phyloP scores from a whole-genome alignment of 2,113 vertebrate species.

The Catharus bicknelli region DNA sequence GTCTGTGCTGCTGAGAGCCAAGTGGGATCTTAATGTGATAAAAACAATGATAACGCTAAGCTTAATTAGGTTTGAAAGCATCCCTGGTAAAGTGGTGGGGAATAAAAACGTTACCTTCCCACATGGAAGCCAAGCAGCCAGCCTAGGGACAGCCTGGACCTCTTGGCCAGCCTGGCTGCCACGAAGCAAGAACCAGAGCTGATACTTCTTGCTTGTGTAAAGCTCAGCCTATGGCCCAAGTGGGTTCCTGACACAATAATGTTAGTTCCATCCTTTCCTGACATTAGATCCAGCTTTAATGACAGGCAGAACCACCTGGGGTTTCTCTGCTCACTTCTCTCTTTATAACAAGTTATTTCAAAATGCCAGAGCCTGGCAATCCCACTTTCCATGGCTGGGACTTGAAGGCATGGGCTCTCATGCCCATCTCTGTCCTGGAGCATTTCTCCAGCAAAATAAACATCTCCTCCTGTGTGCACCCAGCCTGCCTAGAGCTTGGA shows the following conservation, averaged over 20 bases:
- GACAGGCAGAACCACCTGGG: not conserved
- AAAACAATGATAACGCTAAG: slow-evolving; percentile 79
- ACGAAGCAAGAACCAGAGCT: not conserved
- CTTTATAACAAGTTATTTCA: fast-evolving
- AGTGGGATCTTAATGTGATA: slow-evolving; percentile 79
- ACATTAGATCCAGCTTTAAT: not conserved
- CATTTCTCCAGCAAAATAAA: not conserved
- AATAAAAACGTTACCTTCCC: not conserved
- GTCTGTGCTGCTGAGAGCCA: slow-evolving; percentile 74
- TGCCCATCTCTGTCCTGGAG: not conserved
- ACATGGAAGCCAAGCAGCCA: not conserved
- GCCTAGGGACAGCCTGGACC: not conserved
- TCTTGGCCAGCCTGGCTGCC: not conserved
- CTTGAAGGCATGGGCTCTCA: not conserved
- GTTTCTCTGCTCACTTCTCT: not conserved
- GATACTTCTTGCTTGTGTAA: not conserved
- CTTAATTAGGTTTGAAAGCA: slow-evolving; percentile 79
- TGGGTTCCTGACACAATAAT: not conserved
- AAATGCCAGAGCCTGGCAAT: not conserved
- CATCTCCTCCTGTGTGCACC: fast-evolving
- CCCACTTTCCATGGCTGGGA: not conserved
- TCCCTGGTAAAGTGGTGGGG: slow-evolving; percentile 36
- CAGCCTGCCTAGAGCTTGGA: not conserved
- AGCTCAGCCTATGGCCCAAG: fast-evolving
- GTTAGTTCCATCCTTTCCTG: not conserved